A percentile compares a stretch with the other conserved stretches of the same genome.
These are phyloP conservation scores for Scrobipalpa atriplicella DNA, from an alignment of 2,888 invertebrate species.

Conservation along the genomic window DNA sequence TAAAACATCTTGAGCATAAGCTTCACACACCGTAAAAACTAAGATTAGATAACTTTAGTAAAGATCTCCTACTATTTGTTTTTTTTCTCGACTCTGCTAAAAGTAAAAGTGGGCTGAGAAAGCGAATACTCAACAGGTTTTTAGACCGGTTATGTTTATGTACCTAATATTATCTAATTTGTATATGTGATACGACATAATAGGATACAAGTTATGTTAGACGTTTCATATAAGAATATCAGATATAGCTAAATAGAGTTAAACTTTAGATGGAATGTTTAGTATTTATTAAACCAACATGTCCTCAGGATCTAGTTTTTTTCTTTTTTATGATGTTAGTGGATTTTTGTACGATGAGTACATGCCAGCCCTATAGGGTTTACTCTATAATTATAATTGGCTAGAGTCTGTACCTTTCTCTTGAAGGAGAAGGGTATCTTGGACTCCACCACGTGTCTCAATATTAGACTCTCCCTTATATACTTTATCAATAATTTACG, in stretches of 20 bases:
- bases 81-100: slow-evolving; percentile 3
- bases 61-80: not conserved
- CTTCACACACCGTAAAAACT: slow-evolving; percentile 8
- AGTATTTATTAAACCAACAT: no score
- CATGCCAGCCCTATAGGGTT: no score
- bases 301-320: no score
- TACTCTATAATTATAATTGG: no score
- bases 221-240: not conserved
- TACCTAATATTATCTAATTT: slow-evolving; percentile 22
- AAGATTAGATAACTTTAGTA: slow-evolving; percentile 5
- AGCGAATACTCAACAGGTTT: not conserved
- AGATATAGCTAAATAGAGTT: not conserved
- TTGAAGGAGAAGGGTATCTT: no score
- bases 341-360: no score
- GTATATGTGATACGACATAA: not conserved
- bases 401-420: no score
- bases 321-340: no score
- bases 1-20: not conserved
- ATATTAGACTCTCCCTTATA: no score
- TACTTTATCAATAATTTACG: no score
- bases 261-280: not conserved
- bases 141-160: slow-evolving; percentile 16
- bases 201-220: slow-evolving; percentile 18
- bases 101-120: slow-evolving; percentile 22
- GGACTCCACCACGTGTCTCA: no score